Percentiles rank a stretch among this genome's conserved stretches.
Evolutionary conservation across 2,797 vertebrate genomes (phyloP).

Genomic region (Dermochelys coriacea): DNA sequence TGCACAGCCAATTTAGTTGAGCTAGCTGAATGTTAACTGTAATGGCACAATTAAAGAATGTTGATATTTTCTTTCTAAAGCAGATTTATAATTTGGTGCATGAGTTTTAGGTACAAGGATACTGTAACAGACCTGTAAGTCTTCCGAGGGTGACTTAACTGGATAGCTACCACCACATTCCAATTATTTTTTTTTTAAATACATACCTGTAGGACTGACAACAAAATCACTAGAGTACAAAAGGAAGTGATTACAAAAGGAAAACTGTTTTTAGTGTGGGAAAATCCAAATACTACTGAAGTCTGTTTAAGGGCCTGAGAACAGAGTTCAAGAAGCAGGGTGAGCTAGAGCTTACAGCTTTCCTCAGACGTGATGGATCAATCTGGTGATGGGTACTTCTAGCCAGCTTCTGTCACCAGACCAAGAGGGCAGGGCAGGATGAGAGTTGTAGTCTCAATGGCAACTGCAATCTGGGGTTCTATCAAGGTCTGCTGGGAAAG

Average conservation of each 20-base stretch:
- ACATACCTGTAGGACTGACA: not conserved
- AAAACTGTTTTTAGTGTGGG: not conserved
- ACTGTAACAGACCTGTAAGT: not conserved
- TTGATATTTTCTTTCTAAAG: not conserved
- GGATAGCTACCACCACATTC: not conserved
- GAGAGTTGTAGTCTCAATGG: not conserved
- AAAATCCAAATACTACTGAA: not conserved
- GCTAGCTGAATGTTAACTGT: not conserved
- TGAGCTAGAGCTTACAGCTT: not conserved
- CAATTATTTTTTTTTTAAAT: conserved; percentile 2
- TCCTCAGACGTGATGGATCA: not conserved
- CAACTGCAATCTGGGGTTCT: not conserved
- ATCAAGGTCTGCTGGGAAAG: not conserved
- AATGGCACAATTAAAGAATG: not conserved
- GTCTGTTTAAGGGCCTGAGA: not conserved
- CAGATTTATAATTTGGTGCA: conserved; percentile 9
- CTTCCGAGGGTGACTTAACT: not conserved
- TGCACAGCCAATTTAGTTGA: not conserved
- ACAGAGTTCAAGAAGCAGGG: not conserved
- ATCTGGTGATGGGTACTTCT: not conserved
- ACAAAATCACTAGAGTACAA: not conserved
- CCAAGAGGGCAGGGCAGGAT: not conserved
- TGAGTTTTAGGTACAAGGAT: not conserved
- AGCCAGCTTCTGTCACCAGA: not conserved
- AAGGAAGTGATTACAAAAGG: not conserved